Base-by-base conservation (phyloP, 2,113 vertebrate genomes). In the Hemichromis elongatus region DNA sequence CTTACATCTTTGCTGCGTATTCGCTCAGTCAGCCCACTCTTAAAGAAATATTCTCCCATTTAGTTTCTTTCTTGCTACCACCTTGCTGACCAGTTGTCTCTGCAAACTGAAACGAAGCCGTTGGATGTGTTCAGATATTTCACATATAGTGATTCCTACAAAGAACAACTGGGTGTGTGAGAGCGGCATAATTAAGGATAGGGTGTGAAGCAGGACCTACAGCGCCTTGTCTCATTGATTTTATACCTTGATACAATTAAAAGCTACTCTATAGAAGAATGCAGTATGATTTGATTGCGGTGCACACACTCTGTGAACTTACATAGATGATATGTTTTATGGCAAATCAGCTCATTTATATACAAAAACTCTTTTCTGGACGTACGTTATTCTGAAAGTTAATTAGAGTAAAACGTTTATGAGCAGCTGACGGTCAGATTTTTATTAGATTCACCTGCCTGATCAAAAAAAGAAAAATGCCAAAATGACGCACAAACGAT, bases 21-120 rank as follows among this genome's bases (percentile, higher is more conserved):
- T 85, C 59, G 77, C 21, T 3, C 33, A 45, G 53, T 88, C 89
- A 80, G 70, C 94, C 95, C 93, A 94, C 93, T 94, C 94, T 95
- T 96, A 96, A 96, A 95, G 95, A 50, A 75, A 92, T 83, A 94
- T 45, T 30, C 6, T 52, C 53, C 63, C 11, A 9, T 14, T 75
- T 47, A 37, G 19, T 37, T 37, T 70, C n/a, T 16, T 33, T 21
- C 14, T 33, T 37, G n/a, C 33, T 6, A 3, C 28, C 13, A 2
- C 45, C 28, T 61, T 33, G 1, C 45, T 59, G 26, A 8, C 13
- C 13, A 26, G 4, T 33, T 79, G 56, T 16, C 6, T 33, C 4
- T 19, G 18, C 21, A 37, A 6, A 37, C 11, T 53, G 13, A 55
- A 24, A 54, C 0, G 54, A 24, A 21, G 52, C 53, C 9, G 1